phyloP scores from a whole-genome alignment of 2,113 vertebrate genomes.

The Apteryx owenii region DNA sequence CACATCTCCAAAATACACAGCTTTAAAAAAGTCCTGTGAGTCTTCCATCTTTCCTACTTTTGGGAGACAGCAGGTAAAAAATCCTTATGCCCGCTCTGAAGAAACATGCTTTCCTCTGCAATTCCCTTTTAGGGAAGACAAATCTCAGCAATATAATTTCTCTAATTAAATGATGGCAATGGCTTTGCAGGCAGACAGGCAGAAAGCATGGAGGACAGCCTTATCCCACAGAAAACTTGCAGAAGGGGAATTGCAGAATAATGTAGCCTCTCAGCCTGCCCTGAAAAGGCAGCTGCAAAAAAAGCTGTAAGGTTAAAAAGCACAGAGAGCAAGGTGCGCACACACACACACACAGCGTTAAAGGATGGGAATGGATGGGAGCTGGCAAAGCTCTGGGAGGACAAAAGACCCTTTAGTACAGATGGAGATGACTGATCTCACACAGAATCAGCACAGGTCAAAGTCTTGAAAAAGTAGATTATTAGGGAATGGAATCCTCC shows the following conservation, averaged over 20 bases:
- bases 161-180: not conserved
- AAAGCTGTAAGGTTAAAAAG: not conserved
- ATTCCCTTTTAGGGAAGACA: not conserved
- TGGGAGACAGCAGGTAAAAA: not conserved
- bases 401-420: not conserved
- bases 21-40: not conserved
- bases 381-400: not conserved
- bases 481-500: not conserved
- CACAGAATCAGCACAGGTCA: not conserved
- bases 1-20: not conserved
- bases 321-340: not conserved
- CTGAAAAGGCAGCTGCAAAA: not conserved
- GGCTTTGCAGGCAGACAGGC: not conserved
- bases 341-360: accelerated
- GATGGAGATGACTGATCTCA: not conserved
- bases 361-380: not conserved
- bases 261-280: not conserved
- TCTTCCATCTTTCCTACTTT: not conserved
- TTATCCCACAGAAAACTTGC: not conserved
- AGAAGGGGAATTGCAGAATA: not conserved
- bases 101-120: not conserved
- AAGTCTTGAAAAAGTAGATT: not conserved
- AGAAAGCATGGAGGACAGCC: not conserved
- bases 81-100: not conserved
- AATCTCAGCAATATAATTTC: not conserved